Conservation (phyloP, 2,797 vertebrate genomes). For the Melanotaenia boesemani region DNA sequence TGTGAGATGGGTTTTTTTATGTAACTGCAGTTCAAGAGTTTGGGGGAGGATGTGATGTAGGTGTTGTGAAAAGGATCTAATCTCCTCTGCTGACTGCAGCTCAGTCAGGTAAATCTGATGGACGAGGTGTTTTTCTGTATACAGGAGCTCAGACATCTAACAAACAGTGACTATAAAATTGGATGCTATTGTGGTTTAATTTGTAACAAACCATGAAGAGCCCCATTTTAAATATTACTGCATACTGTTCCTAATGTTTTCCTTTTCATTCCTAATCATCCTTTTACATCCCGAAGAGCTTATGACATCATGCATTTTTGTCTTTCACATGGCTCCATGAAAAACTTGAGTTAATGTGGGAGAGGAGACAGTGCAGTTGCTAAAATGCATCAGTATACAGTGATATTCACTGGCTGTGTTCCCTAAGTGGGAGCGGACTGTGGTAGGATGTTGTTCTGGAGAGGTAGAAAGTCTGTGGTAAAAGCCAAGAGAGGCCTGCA, state of each 20-base stretch:
- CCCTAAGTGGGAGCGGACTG: constrained; percentile 37
- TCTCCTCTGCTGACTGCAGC: constrained; percentile 34
- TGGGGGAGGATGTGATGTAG: constrained; percentile 42
- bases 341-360: neutral
- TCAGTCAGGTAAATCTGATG: constrained; percentile 31
- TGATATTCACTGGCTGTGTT: constrained; percentile 2
- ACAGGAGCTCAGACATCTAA: neutral
- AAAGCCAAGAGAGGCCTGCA: constrained; percentile 54
- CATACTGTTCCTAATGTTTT: neutral
- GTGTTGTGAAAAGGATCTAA: constrained; percentile 36
- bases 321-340: too few species aligned
- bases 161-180: neutral
- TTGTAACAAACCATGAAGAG: neutral
- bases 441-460: constrained; percentile 50
- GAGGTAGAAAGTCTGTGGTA: constrained; percentile 55
- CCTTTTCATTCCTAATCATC: neutral
- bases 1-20: constrained; percentile 52
- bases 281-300: neutral
- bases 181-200: neutral
- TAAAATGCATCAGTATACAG: neutral
- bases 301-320: too few species aligned
- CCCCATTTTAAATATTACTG: neutral
- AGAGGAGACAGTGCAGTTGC: neutral
- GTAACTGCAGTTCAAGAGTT: constrained; percentile 36
- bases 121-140: constrained; percentile 21